Evolutionary conservation across 1,140 invertebrate genomes (phyloP).

Genomic region (Trachymyrmex cornetzi): DNA sequence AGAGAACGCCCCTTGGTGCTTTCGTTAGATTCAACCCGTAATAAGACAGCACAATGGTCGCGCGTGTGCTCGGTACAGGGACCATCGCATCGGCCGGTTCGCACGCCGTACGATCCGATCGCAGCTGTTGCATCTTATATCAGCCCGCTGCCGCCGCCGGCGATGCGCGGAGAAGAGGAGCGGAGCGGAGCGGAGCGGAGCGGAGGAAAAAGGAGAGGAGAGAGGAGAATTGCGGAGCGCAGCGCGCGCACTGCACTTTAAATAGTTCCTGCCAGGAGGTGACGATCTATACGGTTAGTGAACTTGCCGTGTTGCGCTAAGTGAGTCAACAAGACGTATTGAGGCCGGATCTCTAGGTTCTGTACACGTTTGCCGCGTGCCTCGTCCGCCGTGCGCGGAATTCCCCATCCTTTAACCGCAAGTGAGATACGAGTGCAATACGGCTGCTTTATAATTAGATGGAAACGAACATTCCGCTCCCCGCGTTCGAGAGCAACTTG

Average conservation of each 20-base stretch:
- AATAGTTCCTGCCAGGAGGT: constrained; percentile 74
- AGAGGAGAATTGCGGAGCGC: neutral
- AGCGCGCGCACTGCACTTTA: constrained; percentile 62
- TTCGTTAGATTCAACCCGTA: constrained; percentile 67
- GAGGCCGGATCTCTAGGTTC: constrained; percentile 45
- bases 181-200: neutral
- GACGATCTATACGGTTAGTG: constrained; percentile 77
- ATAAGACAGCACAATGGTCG: constrained; percentile 74
- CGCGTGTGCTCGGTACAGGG: constrained; percentile 65
- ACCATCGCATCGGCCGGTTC: constrained; percentile 70
- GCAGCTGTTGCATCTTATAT: constrained; percentile 77
- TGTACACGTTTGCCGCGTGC: constrained; percentile 2
- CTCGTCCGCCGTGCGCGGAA: constrained; percentile 43
- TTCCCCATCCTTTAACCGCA: constrained; percentile 54
- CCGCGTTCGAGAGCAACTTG: constrained; percentile 22
- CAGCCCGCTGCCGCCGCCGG: constrained; percentile 55
- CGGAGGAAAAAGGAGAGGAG: neutral
- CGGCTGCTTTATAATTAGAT: constrained; percentile 61
- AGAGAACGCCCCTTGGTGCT: constrained; percentile 46
- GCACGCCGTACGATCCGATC: constrained; percentile 75
- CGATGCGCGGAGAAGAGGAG: neutral
- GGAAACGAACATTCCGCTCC: constrained; percentile 49
- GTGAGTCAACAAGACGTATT: constrained; percentile 62
- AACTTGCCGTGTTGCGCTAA: constrained; percentile 64
- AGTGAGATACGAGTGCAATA: constrained; percentile 63